Evolutionary conservation across 2,888 invertebrate species (phyloP).

Genomic region (Pachycephus smyrnensis): DNA sequence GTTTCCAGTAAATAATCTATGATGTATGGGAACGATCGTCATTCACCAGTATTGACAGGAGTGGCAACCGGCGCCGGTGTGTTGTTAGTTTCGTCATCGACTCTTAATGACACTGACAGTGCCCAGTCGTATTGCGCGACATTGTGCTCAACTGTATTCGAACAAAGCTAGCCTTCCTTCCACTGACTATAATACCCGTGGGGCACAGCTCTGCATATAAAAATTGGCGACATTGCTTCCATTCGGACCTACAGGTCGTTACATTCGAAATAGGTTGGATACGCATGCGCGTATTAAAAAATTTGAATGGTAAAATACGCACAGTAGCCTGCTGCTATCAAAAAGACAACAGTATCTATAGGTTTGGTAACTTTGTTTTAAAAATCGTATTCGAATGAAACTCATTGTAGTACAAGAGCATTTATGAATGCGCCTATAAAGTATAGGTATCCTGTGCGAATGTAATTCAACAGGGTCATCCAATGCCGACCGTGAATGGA

Average conservation of each 20-base stretch:
- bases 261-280: not conserved
- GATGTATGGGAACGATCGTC: not conserved
- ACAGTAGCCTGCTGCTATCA: not conserved
- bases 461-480: not conserved
- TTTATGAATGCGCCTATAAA: not conserved
- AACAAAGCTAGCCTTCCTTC: constrained; percentile 41
- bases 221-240: constrained; percentile 22
- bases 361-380: not conserved
- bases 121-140: constrained; percentile 23
- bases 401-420: not conserved
- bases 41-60: not conserved
- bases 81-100: not conserved
- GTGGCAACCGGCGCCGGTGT: not conserved
- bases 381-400: not conserved
- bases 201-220: constrained; percentile 50
- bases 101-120: constrained; percentile 39
- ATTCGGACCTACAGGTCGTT: not conserved
- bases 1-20: not conserved
- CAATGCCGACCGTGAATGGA: not conserved
- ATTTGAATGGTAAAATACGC: not conserved
- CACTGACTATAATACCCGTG: constrained; percentile 36
- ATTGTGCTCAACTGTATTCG: constrained; percentile 24
- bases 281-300: not conserved
- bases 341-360: not conserved
- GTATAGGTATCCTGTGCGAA: not conserved